Base-by-base conservation (phyloP, 2,888 invertebrate genomes). In the Dasypolia templi region DNA sequence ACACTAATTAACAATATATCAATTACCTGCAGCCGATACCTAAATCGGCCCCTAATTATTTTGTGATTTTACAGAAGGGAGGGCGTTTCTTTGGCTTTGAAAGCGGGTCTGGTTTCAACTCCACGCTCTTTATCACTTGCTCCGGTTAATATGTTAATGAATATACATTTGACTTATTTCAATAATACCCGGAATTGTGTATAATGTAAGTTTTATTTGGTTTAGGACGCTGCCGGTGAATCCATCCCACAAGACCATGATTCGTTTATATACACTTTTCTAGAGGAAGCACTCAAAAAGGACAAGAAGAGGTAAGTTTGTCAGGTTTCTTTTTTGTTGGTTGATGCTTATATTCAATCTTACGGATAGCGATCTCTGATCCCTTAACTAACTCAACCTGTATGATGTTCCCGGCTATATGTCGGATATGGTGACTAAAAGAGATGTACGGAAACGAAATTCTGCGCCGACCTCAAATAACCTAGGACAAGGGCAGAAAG, bases 221-320 rank as follows among this genome's bases (percentile, higher is more conserved):
- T 86, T 68, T 80, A 94, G 94, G 92, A 90, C 0, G 87, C 79
- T 14, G 86, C 71, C 6, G 77, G 84, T 4, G 93, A 92, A 26
- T 79, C 88, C 0, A 75, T 92, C 26, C 91, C 93, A 1, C 91
- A 90, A 65, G 95, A 95, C 64, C 93, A 95, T 68, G 95, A 94
- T 83, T 96, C 95, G 0, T 92, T 94, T 64, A 93, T 96, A 70
- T 96, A 96, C 81, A 90, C 94, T 9, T 94, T 94, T 83, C 84
- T 96, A n/a, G 95, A 95, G 82, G 95, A 96, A 83, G 95, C 95
- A 19, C 91, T 95, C 26, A 95, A 95, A 81, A 91, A 89, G 55
- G 95, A 96, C 72, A 96, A 95, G 84, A 94, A 91, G 79, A 95
- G 93, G 96, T 95, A 74, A 92, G 93, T 88, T 49, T 17, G 2